Evolutionary conservation across 2,113 vertebrate species (phyloP), one percentile per base, ranked within the genome.

Genomic region (Dolichallabes microphthalmus): DNA sequence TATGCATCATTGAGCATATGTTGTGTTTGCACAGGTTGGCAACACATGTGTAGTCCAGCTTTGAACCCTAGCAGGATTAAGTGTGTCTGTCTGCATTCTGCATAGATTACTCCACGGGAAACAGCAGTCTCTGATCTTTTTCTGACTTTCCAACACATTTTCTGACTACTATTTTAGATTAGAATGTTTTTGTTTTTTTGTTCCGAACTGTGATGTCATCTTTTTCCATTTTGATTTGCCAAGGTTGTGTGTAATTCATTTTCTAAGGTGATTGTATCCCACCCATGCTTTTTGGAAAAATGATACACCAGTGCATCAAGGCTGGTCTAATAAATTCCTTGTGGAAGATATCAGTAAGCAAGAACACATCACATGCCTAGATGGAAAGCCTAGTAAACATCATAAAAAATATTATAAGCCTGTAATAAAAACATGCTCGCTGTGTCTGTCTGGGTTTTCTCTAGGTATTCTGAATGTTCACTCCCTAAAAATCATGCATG

Each of bases 31-130:
- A 89, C 93, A 93, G 91, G 92, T 94, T 94, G 90, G 89, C 87
- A 89, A 91, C 93, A 94, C 92, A 94, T 94, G 93, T 94, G 88
- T 45, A 83, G 79, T 52, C 4, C 52, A 75, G 91, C 91, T 94
- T 92, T 93, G 88, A 92, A 93, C 89, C 88, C 89, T 86, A 90
- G 84, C 86, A 88, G 86, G 89, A 91, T 93, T 92, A 92, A 91
- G 82, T 25, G 35, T 90, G 91, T 93, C 92, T 90, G 90, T 73
- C 90, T 91, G 89, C 27, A 89, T 89, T 53, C 85, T 80, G 45
- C 69, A 71, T 58, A 82, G 83, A 83, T 85, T 82, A 83, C 64
- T 57, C 71, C 64, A 79, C 20, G 14, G 73, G 32, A 77, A 58
- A 30, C 75, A 71, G 61, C 73, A 82, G 79, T 73, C 75, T 82